Base-by-base conservation (phyloP, 1,140 invertebrate genomes). In the Cotesia chilonis region DNA sequence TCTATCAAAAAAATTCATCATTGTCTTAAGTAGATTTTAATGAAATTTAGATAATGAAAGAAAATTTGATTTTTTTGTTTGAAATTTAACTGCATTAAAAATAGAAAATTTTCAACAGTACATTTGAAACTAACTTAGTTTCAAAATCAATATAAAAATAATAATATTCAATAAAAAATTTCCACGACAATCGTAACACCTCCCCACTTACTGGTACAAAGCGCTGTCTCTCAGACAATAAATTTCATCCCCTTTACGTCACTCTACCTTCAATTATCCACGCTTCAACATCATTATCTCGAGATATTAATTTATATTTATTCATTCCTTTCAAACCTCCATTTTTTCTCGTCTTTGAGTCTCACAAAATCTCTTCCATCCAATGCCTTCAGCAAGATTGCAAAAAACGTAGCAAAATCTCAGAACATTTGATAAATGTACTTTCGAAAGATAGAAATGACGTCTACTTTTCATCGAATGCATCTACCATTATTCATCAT, bases 391-490 rank as follows among this genome's bases (percentile, higher is more conserved):
- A 54, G 28, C 64, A 66, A 28, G 54, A 66, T 59, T 66, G 37
- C 57, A 47, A 51, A 57, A 47, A 57, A 52, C 59, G 35, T 47
- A 28, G 59, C 2, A 51, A 12, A 66, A 71, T 71, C 63, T 63
- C 57, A 35, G 28, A 38, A 51, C 12, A 54, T 4, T 28, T 71
- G 61, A 71, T 55, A 71, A 71, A 71, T 71, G 70, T 71, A 65
- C 17, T 10, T 54, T 47, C 12, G 37, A 12, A 71, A 51, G 17
- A 71, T 36, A 63, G 70, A 37, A 71, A 64, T 64, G 61, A 64
- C 47, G 17, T 55, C 28, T 64, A 51, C 37, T 64, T 71, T 71
- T 71, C 61, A 66, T 71, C 66, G 36, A 5, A 59, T 65, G 54
- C 70, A 57, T 51, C 55, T 54, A 9, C 10, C 37, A 65, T 61